Conservation (phyloP, 2,113 vertebrate genomes). For the Carollia perspicillata region DNA sequence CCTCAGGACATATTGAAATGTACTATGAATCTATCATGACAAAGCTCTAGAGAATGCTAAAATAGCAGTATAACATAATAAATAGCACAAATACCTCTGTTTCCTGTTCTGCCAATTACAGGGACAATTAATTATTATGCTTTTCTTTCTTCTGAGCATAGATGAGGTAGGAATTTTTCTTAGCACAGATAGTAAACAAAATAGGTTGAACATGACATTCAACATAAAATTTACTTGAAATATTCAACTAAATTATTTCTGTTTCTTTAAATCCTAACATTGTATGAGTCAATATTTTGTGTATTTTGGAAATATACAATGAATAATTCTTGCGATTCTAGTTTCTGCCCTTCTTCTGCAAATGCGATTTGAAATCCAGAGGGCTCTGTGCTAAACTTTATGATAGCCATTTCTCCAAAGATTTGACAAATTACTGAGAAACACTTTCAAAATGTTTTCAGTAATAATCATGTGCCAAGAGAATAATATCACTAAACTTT, state of each 20-base stretch:
- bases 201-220: neutral
- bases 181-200: neutral
- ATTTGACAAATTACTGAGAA: neutral
- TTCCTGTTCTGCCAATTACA: neutral
- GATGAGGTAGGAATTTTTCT: neutral
- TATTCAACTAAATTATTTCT: neutral
- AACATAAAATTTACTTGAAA: neutral
- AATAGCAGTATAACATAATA: neutral
- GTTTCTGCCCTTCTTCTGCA: neutral
- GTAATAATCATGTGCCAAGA: neutral
- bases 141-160: neutral
- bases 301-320: neutral
- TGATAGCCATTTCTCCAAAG: neutral
- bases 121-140: neutral
- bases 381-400: neutral
- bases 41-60: neutral
- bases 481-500: neutral
- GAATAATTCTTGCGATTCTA: neutral
- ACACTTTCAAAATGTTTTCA: neutral
- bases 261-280: neutral
- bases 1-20: neutral
- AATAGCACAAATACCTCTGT: neutral
- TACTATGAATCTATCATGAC: neutral
- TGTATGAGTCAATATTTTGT: neutral
- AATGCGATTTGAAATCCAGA: neutral